phyloP scores from a whole-genome alignment of 2,113 vertebrate genomes.

The Mormyrus lacerda region DNA sequence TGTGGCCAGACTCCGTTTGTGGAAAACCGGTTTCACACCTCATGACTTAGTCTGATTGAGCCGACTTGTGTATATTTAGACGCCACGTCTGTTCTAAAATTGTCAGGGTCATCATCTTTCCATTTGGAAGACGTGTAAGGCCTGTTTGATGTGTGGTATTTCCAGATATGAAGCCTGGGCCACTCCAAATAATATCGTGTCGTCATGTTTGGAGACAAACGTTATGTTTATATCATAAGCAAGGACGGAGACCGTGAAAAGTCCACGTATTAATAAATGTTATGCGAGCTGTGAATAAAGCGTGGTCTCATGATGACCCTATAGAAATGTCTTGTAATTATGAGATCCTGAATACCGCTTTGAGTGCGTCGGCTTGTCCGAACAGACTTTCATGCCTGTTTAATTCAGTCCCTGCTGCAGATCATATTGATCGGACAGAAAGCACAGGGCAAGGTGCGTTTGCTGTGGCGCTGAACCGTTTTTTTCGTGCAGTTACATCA shows the following conservation, averaged over 20 bases:
- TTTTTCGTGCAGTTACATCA: constrained; percentile 45
- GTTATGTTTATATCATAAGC: neutral
- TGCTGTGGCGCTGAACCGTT: constrained; percentile 40
- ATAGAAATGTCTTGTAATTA: neutral
- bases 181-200: neutral
- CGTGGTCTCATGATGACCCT: neutral
- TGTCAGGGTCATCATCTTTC: constrained; percentile 2
- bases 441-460: neutral
- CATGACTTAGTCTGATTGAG: constrained; percentile 43
- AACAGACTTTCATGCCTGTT: neutral
- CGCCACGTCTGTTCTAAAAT: constrained; percentile 27
- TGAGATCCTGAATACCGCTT: neutral
- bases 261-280: neutral
- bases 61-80: constrained; percentile 57
- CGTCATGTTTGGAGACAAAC: neutral
- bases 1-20: neutral
- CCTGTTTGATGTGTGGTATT: neutral
- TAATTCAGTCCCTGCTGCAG: neutral
- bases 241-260: neutral
- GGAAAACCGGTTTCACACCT: constrained; percentile 30
- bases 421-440: neutral
- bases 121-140: neutral
- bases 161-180: neutral
- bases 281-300: neutral
- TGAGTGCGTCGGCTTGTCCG: neutral